A percentile compares a stretch with the other conserved stretches of the same genome.
Conservation (phyloP, 2,888 invertebrate genomes). For the Hydropsyche betteni region DNA sequence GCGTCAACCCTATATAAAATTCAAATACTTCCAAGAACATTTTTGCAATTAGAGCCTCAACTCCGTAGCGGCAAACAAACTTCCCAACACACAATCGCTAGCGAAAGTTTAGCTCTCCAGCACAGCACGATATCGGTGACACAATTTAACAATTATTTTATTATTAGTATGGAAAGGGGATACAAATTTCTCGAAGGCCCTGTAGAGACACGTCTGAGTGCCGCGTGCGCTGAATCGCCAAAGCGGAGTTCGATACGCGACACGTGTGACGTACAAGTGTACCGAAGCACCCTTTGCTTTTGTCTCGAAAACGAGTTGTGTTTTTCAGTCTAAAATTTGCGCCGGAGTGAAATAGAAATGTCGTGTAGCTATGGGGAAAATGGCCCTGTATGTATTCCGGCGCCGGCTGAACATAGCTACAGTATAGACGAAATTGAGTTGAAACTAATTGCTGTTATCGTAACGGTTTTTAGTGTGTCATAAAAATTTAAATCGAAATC, state of each 20-base stretch:
- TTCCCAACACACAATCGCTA: conserved; percentile 3
- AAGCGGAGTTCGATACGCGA: conserved; percentile 32
- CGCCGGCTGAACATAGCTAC: too few relatives aligned
- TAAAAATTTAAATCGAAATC: too few relatives aligned
- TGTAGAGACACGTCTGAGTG: conserved; percentile 41
- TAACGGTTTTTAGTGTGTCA: too few relatives aligned
- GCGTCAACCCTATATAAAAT: not conserved
- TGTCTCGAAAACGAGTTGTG: not conserved
- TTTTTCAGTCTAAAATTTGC: not conserved
- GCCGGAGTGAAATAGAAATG: not conserved
- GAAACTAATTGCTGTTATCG: too few relatives aligned
- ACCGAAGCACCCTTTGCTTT: not conserved
- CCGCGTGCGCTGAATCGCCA: conserved; percentile 46
- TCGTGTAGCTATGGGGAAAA: too few relatives aligned
- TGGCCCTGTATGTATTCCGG: too few relatives aligned
- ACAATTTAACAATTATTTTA: too few relatives aligned
- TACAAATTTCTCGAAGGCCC: not conserved
- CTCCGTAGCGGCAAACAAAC: not conserved
- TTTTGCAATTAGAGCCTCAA: too few relatives aligned
- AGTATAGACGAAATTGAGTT: too few relatives aligned
- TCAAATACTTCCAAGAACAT: too few relatives aligned
- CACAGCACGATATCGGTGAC: too few relatives aligned
- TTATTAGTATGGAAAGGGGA: too few relatives aligned
- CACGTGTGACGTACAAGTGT: conserved; percentile 32
- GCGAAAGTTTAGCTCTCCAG: not conserved